These are phyloP conservation scores for Drosophila differens DNA, from an alignment of 2,888 invertebrate genomes.

Conservation along the genomic window DNA sequence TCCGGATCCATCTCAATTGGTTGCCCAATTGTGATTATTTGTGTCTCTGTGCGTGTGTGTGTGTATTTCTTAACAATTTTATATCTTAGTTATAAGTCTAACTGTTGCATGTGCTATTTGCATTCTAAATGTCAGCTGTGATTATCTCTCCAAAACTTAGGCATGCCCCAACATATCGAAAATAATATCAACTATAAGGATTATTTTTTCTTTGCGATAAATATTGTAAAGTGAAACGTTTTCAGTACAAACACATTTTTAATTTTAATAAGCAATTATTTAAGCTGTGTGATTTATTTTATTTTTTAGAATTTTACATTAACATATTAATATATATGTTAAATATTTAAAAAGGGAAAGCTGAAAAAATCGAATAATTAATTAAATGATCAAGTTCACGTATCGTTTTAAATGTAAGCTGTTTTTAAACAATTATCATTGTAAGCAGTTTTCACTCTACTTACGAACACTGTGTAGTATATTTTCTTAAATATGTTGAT, in stretches of 20 bases:
- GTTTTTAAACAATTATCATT: neutral
- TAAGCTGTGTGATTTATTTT: neutral
- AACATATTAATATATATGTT: too few species aligned
- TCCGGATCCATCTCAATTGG: slow-evolving; percentile 16
- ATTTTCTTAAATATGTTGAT: too few species aligned
- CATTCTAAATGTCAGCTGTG: slow-evolving; percentile 27
- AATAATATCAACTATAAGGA: neutral
- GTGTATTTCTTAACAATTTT: slow-evolving; percentile 6
- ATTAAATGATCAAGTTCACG: neutral
- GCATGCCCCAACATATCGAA: slow-evolving; percentile 18
- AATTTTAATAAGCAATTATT: neutral
- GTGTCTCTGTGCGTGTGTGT: slow-evolving; percentile 8
- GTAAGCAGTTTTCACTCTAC: neutral
- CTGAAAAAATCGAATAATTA: neutral
- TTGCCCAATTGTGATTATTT: slow-evolving; percentile 7
- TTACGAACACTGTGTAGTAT: too few species aligned
- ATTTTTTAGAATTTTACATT: neutral
- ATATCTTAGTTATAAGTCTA: slow-evolving; percentile 23
- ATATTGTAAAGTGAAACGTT: neutral
- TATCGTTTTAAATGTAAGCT: neutral
- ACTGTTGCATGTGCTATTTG: slow-evolving; percentile 48
- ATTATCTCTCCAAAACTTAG: slow-evolving; percentile 5
- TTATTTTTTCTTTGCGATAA: neutral
- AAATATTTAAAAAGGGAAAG: too few species aligned
- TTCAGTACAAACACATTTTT: neutral